Evolutionary conservation across 2,888 invertebrate genomes (phyloP).

Genomic region (Platycheirus rosarum): DNA sequence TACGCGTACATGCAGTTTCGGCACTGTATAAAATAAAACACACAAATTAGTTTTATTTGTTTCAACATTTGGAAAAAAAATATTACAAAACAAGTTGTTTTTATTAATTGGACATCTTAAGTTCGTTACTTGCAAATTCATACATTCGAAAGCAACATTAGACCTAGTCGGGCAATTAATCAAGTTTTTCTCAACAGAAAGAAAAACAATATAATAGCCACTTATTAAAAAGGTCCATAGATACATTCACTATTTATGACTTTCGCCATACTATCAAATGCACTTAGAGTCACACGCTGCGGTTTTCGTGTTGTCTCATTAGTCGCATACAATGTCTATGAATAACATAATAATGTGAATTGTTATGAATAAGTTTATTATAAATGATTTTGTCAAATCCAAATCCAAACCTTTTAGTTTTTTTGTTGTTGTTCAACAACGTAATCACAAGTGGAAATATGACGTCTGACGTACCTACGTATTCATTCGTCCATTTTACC

Average conservation of each 20-base stretch:
- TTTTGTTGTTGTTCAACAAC: not conserved
- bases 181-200: conserved; percentile 20
- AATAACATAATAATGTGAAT: conserved; percentile 20
- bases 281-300: conserved; percentile 36
- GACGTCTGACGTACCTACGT: no score
- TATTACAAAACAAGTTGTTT: no score
- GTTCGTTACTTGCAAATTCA: not conserved
- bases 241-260: conserved; percentile 1
- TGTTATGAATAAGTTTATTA: not conserved
- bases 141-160: conserved; percentile 23
- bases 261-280: conserved; percentile 47
- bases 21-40: no score
- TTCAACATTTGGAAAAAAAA: no score
- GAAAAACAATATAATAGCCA: not conserved
- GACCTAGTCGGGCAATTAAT: conserved; percentile 12
- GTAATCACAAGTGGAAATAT: conserved; percentile 7
- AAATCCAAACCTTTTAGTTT: conserved; percentile 4
- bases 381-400: conserved; percentile 38
- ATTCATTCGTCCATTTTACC: no score
- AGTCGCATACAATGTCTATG: not conserved
- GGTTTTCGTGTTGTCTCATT: not conserved
- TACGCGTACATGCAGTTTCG: no score
- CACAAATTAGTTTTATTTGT: no score
- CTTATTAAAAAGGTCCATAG: conserved; percentile 1
- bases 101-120: not conserved